Evolutionary conservation across 2,888 invertebrate genomes (phyloP), one percentile per base, ranked within the genome.

Genomic region (Adelognathus sp.): DNA sequence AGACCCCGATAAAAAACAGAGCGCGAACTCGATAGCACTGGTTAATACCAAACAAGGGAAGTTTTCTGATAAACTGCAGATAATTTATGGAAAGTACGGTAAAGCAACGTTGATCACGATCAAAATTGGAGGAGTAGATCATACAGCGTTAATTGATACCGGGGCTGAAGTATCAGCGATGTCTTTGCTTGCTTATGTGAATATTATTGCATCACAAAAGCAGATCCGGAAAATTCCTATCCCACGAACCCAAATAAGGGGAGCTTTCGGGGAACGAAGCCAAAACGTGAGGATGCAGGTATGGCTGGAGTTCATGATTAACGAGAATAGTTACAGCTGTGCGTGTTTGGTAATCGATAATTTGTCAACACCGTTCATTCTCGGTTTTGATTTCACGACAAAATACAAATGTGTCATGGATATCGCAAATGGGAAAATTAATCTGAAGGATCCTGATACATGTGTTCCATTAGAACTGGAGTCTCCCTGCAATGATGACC

Each of bases 101-200:
- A 27, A 21, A 21, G 14, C 50, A 6, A 50, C 66, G 16, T 9
- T 7, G 2, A 50, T 66, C 2, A 16, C 4, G 1, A 29, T 66
- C 1, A 11, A 16, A 11, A 29, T 66, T 24, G 50, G 52, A 6
- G 16, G 31, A 14, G 7, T n/a, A 1, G 14, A 14, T 14, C 11
- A 18, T 9, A 24, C 24, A 11, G 64, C 64, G 33, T n/a, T 64
- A 7, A 7, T 64, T 6, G 64, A 64, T 14, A 64, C 64, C 2
- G 52, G 66, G 4, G 66, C 66, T 1, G 50, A 66, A 24, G 33
- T 50, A 29, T 66, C 66, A 2, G 66, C 52, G 9, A 66, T 66
- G 3, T 31, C 46, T 5, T 6, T 18, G 3, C 16, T 1, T 2
- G 14, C 11, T 0, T 63, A 39, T 0, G 2, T 50, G n/a, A 29